These are phyloP conservation scores for Rhodinocichla rosea DNA, from an alignment of 2,113 vertebrate species.

Conservation along the genomic window DNA sequence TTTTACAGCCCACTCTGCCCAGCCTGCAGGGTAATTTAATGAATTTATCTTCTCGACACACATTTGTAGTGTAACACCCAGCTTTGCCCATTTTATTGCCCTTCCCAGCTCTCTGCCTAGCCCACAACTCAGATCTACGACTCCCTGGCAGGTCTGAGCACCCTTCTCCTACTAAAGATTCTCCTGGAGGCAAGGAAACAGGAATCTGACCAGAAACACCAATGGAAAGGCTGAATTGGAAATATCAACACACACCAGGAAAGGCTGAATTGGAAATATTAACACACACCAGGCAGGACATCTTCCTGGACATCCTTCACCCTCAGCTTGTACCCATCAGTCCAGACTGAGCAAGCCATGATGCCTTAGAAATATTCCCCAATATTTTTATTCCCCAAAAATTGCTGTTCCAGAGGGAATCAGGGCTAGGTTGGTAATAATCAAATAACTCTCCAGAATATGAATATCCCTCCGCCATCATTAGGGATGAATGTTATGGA, in stretches of 20 bases:
- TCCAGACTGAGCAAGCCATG: not conserved
- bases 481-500: not conserved
- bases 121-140: not conserved
- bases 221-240: not conserved
- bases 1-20: not conserved
- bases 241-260: rapidly evolving
- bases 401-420: not conserved
- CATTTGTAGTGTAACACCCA: not conserved
- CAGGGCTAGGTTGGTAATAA: not conserved
- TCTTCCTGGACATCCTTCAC: not conserved
- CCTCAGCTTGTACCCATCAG: not conserved
- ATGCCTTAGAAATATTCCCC: not conserved
- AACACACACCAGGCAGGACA: not conserved
- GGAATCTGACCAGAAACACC: not conserved
- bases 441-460: not conserved
- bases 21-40: not conserved
- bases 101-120: not conserved
- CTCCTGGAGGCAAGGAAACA: not conserved
- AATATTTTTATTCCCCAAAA: no score
- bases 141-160: not conserved
- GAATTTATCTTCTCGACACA: rapidly evolving
- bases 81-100: not conserved
- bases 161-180: not conserved
- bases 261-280: not conserved
- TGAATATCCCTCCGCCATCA: not conserved